Conservation (phyloP, 2,888 invertebrate species). For the Ennomos erosarius region DNA sequence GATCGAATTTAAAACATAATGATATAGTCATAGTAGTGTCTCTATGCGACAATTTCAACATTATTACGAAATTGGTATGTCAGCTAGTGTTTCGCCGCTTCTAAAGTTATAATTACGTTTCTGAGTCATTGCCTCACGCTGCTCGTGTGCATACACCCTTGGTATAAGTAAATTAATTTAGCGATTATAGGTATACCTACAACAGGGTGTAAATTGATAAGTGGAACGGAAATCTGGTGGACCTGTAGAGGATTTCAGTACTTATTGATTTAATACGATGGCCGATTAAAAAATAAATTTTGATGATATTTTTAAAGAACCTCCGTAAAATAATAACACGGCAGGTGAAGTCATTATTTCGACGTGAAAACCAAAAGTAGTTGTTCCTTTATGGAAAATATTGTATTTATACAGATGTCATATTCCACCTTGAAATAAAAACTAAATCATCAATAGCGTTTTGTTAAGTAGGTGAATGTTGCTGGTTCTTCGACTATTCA, state of each 20-base stretch:
- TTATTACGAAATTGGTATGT: slow-evolving; percentile 37
- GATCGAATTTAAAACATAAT: slow-evolving; percentile 3
- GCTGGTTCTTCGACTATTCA: slow-evolving; percentile 19
- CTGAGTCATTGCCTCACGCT: slow-evolving; percentile 34
- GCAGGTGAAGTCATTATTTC: too few species aligned
- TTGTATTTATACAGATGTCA: slow-evolving; percentile 44
- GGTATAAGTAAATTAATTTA: slow-evolving; percentile 19
- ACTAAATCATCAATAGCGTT: slow-evolving; percentile 39
- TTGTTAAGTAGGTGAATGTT: slow-evolving; percentile 48
- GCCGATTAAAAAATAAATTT: too few species aligned
- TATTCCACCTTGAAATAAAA: slow-evolving; percentile 40
- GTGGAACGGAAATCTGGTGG: too few species aligned
- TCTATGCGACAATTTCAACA: slow-evolving; percentile 28
- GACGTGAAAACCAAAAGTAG: background rate
- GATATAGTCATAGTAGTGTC: slow-evolving; percentile 1
- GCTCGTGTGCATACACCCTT: slow-evolving; percentile 20
- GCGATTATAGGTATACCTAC: slow-evolving; percentile 17
- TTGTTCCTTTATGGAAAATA: slow-evolving; percentile 3
- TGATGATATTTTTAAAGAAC: too few species aligned
- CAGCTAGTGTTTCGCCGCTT: slow-evolving; percentile 37
- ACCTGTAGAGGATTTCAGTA: too few species aligned
- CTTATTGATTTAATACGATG: too few species aligned
- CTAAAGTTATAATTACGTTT: slow-evolving; percentile 42
- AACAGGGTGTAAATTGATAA: too few species aligned
- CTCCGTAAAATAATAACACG: background rate